Evolutionary conservation across 2,797 vertebrate genomes (phyloP).

Genomic region (Netta rufina): DNA sequence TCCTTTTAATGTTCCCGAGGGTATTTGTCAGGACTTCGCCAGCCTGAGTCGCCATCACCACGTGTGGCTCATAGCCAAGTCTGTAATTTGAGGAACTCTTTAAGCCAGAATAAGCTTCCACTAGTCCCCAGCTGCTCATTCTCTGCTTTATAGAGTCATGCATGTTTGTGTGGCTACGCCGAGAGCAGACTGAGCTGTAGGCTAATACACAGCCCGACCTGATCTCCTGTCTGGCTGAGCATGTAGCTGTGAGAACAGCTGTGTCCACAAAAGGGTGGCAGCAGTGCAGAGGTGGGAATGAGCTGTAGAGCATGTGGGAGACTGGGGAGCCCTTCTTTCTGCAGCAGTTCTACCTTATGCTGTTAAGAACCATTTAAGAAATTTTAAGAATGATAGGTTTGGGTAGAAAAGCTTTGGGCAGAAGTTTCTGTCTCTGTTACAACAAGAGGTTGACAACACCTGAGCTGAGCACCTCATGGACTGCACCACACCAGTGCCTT

Average conservation of each 20-base stretch:
- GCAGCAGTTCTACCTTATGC: neutral
- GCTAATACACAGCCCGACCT: rapidly evolving
- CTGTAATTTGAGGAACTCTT: conserved; percentile 31
- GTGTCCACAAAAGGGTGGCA: neutral
- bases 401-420: neutral
- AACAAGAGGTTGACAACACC: neutral
- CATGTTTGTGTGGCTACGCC: rapidly evolving
- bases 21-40: conserved; percentile 10
- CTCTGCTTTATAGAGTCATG: neutral
- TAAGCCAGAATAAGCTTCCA: neutral
- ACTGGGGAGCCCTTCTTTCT: neutral
- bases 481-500: rapidly evolving
- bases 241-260: neutral
- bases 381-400: neutral
- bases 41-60: neutral
- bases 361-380: too few species aligned
- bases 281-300: neutral
- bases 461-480: neutral
- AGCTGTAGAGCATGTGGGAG: neutral
- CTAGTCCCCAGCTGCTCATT: conserved; percentile 1
- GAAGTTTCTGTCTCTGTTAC: neutral
- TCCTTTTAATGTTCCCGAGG: neutral
- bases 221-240: rapidly evolving
- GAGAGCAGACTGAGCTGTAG: neutral
- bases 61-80: neutral